Percentiles rank a stretch among this genome's conserved stretches.
Conservation (phyloP, 1,140 invertebrate species). For the Cydia splendana region DNA sequence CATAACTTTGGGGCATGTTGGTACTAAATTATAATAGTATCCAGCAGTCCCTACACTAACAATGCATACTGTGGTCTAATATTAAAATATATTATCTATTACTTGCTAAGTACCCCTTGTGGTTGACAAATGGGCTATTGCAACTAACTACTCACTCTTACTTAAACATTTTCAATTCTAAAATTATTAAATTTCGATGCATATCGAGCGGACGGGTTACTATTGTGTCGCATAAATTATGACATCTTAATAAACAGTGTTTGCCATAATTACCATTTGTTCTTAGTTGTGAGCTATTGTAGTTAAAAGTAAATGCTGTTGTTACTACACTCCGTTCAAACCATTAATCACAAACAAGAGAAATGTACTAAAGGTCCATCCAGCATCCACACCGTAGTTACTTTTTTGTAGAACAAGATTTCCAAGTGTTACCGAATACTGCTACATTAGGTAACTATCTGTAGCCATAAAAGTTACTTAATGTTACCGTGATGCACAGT, state of each 20-base stretch:
- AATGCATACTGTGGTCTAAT: slow-evolving; percentile 46
- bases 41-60: slow-evolving; percentile 44
- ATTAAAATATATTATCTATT: slow-evolving; percentile 64
- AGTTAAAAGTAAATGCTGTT: no score
- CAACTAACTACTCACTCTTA: slow-evolving; percentile 37
- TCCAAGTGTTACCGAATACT: no score
- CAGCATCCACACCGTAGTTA: no score
- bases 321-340: no score
- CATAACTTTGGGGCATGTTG: slow-evolving; percentile 39
- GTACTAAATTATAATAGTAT: slow-evolving; percentile 7
- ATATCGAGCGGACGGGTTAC: slow-evolving; percentile 12
- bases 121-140: slow-evolving; percentile 40
- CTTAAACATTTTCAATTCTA: slow-evolving; percentile 33
- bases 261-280: slow-evolving; percentile 11
- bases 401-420: no score
- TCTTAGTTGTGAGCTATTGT: no score
- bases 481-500: no score
- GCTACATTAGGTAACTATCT: no score
- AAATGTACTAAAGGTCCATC: no score
- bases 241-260: not conserved
- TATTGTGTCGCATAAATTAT: not conserved
- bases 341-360: no score
- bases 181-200: slow-evolving; percentile 29
- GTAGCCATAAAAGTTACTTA: no score
- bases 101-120: slow-evolving; percentile 46